phyloP scores from a whole-genome alignment of 2,888 invertebrate species.

The Zaprionus obscuricornis region DNA sequence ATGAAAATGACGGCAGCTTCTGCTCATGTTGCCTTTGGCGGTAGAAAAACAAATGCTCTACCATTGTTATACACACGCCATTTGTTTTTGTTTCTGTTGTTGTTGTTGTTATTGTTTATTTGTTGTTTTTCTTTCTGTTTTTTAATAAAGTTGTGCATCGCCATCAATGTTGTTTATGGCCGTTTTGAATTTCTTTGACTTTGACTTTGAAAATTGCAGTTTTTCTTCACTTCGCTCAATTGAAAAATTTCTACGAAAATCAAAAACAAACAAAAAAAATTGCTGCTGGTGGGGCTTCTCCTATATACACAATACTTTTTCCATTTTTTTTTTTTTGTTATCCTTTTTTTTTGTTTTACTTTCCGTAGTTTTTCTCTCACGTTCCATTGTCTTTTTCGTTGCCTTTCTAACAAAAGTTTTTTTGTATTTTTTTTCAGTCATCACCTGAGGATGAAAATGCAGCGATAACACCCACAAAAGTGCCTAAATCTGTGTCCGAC shows the following conservation, averaged over 20 bases:
- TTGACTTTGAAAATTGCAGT: conserved; percentile 57
- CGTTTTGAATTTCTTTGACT: conserved; percentile 56
- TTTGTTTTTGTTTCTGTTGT: no score
- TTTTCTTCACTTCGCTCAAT: conserved; percentile 47
- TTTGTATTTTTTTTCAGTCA: conserved; percentile 64
- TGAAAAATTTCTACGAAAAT: conserved; percentile 23
- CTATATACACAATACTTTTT: conserved; percentile 2
- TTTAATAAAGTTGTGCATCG: conserved; percentile 73
- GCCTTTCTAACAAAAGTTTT: conserved; percentile 46
- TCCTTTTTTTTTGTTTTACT: conserved; percentile 21
- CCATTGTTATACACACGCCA: no score
- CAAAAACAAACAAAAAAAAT: conserved; percentile 1
- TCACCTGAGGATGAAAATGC: conserved; percentile 47
- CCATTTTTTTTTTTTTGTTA: conserved; percentile 11
- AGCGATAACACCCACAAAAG: conserved; percentile 86
- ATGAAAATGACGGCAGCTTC: conserved; percentile 47
- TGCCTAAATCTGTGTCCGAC: conserved; percentile 94
- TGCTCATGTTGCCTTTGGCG: conserved; percentile 3
- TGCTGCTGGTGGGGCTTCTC: conserved; percentile 26
- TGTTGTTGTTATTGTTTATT: not conserved
- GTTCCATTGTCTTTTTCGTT: conserved; percentile 25
- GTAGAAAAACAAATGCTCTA: conserved; percentile 22
- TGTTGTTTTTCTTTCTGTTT: conserved; percentile 43
- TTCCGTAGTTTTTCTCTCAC: conserved; percentile 14
- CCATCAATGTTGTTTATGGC: conserved; percentile 79